phyloP scores from a whole-genome alignment of 2,113 vertebrate genomes.

The Holacanthus passer region DNA sequence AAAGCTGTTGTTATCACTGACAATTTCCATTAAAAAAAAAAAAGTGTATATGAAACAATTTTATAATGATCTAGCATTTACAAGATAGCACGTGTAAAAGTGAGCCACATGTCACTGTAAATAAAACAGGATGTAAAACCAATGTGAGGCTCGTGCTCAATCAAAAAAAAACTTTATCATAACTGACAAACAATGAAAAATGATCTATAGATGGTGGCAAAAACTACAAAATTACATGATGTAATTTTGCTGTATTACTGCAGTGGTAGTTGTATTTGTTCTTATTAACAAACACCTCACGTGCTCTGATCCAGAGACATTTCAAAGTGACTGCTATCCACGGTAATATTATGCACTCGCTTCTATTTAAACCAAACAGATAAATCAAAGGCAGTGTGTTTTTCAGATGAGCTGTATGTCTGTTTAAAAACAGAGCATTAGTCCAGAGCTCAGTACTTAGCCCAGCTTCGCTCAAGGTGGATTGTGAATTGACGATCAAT shows the following conservation, averaged over 20 bases:
- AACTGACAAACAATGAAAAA: not conserved
- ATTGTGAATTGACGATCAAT: constrained; percentile 69
- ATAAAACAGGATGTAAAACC: not conserved
- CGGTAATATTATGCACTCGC: not conserved
- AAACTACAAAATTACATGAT: not conserved
- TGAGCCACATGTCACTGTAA: not conserved
- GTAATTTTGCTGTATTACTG: too few species aligned
- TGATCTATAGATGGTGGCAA: not conserved
- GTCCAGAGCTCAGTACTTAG: constrained; percentile 37
- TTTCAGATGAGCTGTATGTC: constrained; percentile 20
- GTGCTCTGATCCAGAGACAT: not conserved
- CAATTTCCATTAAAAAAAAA: not conserved
- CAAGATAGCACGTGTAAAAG: not conserved
- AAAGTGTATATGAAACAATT: not conserved
- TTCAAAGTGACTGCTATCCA: not conserved
- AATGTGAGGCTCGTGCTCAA: not conserved
- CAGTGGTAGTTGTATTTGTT: too few species aligned
- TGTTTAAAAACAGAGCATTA: constrained; percentile 44
- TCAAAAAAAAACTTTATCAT: not conserved
- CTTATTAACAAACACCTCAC: not conserved
- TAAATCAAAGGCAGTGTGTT: constrained; percentile 25
- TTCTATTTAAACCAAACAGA: constrained; percentile 7
- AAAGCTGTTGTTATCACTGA: not conserved
- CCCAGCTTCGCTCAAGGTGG: constrained; percentile 47
- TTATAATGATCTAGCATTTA: not conserved